Evolutionary conservation across 2,113 vertebrate species (phyloP).

Genomic region (Cervus canadensis): DNA sequence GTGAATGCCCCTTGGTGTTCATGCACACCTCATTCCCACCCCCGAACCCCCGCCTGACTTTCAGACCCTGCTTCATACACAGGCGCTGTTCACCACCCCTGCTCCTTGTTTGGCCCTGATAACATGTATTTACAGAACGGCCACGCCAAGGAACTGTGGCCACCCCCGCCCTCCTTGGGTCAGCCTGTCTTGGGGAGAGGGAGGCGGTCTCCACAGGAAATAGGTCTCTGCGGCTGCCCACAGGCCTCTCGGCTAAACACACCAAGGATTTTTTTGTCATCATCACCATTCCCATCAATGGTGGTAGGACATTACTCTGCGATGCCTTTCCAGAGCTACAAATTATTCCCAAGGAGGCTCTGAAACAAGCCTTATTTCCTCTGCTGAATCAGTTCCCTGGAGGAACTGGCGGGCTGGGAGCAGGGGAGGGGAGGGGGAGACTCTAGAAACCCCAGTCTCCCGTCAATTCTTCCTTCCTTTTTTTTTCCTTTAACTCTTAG

Average conservation of each 20-base stretch:
- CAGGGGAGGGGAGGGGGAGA: too few relatives aligned
- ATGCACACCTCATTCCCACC: background rate
- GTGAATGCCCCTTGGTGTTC: too few relatives aligned
- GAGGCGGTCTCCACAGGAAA: background rate
- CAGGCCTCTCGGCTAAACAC: background rate
- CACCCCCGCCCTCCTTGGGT: accelerated
- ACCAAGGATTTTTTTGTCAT: background rate
- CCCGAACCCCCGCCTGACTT: background rate
- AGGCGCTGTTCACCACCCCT: background rate
- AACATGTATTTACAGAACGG: accelerated
- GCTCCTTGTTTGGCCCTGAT: background rate
- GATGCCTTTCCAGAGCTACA: background rate
- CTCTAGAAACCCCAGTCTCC: background rate
- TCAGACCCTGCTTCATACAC: accelerated
- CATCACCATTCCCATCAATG: background rate
- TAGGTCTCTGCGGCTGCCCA: background rate
- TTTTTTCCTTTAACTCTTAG: background rate
- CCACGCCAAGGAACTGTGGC: background rate
- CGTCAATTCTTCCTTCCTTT: background rate
- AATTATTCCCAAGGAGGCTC: background rate
- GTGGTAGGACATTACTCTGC: background rate
- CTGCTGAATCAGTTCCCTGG: background rate
- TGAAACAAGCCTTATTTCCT: background rate
- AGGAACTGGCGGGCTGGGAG: background rate
- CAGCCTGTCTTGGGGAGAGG: background rate